Evolutionary conservation across 2,113 vertebrate genomes (phyloP).

Genomic region (Silurus glanis): DNA sequence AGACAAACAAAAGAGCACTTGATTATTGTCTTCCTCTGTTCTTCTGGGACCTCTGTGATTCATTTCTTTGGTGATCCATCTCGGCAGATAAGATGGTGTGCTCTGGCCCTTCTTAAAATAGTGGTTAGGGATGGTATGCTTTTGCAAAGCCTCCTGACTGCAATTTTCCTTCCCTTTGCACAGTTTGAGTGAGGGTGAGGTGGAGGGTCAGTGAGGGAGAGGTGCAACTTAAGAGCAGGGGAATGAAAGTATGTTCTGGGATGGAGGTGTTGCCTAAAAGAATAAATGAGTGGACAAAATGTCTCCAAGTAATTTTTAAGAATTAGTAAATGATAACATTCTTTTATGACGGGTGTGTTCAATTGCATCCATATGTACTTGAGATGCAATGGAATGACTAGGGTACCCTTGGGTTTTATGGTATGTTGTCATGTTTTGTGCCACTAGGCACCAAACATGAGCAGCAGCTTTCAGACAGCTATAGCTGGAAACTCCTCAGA

Average conservation of each 20-base stretch:
- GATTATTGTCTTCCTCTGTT: conserved; percentile 31
- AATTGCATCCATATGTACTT: conserved; percentile 20
- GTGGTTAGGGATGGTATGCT: conserved; percentile 4
- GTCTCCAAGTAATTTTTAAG: not conserved
- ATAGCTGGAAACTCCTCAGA: not conserved
- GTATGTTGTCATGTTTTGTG: not conserved
- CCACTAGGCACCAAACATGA: not conserved
- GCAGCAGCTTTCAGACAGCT: not conserved
- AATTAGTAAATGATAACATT: not conserved
- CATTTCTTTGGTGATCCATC: conserved; percentile 8
- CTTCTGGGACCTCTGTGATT: conserved; percentile 26
- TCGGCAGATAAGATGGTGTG: conserved; percentile 25
- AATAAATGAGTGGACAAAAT: not conserved
- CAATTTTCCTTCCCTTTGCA: conserved; percentile 3
- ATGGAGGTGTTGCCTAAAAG: not conserved
- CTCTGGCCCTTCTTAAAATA: conserved; percentile 3
- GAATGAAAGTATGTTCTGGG: conserved; percentile 8
- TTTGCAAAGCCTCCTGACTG: conserved; percentile 13
- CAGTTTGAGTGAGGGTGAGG: conserved; percentile 3
- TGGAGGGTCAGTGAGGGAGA: not conserved
- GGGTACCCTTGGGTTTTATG: conserved; percentile 18
- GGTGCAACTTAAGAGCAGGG: conserved; percentile 8
- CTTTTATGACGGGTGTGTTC: not conserved
- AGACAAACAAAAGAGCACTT: conserved; percentile 22
- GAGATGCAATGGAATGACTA: conserved; percentile 14